A percentile compares a stretch with the other conserved stretches of the same genome.
phyloP scores from a whole-genome alignment of 2,113 vertebrate genomes.

The Triplophysa rosa region DNA sequence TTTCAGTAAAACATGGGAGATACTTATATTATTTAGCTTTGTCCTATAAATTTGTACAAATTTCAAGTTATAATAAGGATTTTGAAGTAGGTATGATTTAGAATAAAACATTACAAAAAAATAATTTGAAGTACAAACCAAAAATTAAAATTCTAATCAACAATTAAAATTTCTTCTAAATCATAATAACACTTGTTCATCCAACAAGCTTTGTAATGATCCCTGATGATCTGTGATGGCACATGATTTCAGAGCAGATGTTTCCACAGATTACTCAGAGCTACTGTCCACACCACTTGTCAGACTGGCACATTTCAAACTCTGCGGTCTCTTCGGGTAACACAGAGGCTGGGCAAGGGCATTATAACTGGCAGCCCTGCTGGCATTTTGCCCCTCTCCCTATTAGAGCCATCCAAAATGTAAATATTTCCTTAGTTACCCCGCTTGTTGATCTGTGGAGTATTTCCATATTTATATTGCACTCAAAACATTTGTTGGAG shows the following conservation, averaged over 20 bases:
- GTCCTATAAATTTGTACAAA: neutral
- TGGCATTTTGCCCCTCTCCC: constrained; percentile 53
- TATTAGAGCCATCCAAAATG: constrained; percentile 50
- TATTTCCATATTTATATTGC: constrained; percentile 61
- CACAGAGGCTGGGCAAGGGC: constrained; percentile 7
- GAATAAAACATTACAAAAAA: too few relatives aligned
- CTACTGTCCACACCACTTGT: constrained; percentile 10
- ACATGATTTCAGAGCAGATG: neutral
- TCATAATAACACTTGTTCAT: neutral
- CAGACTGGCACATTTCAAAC: neutral
- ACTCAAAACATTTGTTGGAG: constrained; percentile 53
- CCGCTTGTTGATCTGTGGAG: constrained; percentile 50
- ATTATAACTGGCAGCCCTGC: constrained; percentile 25
- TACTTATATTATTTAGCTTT: neutral
- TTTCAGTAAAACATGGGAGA: too few relatives aligned
- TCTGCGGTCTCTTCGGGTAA: neutral
- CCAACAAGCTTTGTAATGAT: neutral
- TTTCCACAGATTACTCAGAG: constrained; percentile 23
- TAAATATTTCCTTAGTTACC: constrained; percentile 65
- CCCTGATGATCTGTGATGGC: neutral
- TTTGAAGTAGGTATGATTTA: too few relatives aligned
- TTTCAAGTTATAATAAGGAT: neutral
- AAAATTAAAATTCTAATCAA: too few relatives aligned
- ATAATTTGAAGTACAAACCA: too few relatives aligned
- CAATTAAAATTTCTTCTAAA: neutral